Conservation (phyloP, 2,113 vertebrate genomes). For the Nothocercus nigrocapillus region DNA sequence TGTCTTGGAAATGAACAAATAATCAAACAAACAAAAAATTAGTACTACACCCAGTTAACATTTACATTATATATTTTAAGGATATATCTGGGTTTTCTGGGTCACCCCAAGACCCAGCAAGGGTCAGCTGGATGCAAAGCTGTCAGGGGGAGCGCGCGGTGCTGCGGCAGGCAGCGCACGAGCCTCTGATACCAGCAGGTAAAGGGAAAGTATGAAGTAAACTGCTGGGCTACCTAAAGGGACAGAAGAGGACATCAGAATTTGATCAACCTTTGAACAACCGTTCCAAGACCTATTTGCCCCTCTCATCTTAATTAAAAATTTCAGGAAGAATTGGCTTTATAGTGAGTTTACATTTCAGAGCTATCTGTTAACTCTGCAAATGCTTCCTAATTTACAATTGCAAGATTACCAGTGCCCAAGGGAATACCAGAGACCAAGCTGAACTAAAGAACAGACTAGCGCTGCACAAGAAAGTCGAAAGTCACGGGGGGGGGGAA, state of each 20-base stretch:
- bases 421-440: neutral
- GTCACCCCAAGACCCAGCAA: no score
- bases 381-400: neutral
- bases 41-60: neutral
- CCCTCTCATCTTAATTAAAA: no score
- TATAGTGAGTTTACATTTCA: no score
- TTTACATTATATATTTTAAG: neutral
- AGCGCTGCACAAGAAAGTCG: neutral
- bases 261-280: neutral
- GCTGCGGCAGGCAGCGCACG: rapidly evolving
- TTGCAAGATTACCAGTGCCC: neutral
- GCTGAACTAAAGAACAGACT: neutral
- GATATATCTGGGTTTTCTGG: neutral
- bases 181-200: rapidly evolving
- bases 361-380: no score
- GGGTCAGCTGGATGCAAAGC: no score
- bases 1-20: no score
- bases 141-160: rapidly evolving
- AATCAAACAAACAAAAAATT: neutral
- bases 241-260: neutral
- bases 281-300: neutral
- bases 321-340: neutral
- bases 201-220: neutral
- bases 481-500: no score
- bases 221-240: neutral